Percentiles rank a stretch among this genome's conserved stretches.
These are phyloP conservation scores for Patella depressa DNA, from an alignment of 2,888 invertebrate species.

Conservation along the genomic window DNA sequence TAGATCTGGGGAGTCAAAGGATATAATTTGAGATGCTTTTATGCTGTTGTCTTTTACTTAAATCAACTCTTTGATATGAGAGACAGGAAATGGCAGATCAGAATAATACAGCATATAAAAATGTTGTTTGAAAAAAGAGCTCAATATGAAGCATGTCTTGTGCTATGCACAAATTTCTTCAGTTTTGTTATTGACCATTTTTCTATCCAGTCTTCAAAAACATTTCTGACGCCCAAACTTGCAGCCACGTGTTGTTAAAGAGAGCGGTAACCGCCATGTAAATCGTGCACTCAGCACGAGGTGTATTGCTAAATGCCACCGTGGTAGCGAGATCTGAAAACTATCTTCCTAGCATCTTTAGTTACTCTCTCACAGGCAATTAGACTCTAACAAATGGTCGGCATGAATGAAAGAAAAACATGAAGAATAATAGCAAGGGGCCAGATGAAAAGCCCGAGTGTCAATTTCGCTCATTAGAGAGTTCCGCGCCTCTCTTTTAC, in stretches of 20 bases:
- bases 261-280: not conserved
- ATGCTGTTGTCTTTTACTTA: too few species aligned
- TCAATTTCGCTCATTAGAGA: constrained; percentile 10
- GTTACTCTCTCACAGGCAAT: constrained; percentile 8
- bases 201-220: too few species aligned
- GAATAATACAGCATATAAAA: too few species aligned
- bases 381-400: constrained; percentile 7
- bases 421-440: constrained; percentile 7
- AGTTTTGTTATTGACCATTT: too few species aligned
- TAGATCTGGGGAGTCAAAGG: too few species aligned
- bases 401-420: constrained; percentile 10
- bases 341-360: not conserved
- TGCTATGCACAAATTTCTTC: too few species aligned
- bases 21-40: too few species aligned
- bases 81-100: too few species aligned
- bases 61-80: too few species aligned
- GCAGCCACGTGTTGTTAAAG: not conserved
- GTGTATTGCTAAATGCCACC: not conserved
- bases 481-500: constrained; percentile 2
- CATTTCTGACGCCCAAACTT: too few species aligned
- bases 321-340: not conserved
- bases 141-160: too few species aligned
- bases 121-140: too few species aligned
- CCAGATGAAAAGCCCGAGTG: constrained; percentile 9
- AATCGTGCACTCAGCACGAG: constrained; percentile 2